Percentiles rank a stretch among this genome's conserved stretches.
Evolutionary conservation across 1,140 invertebrate species (phyloP).

Genomic region (Diorhabda elongata): DNA sequence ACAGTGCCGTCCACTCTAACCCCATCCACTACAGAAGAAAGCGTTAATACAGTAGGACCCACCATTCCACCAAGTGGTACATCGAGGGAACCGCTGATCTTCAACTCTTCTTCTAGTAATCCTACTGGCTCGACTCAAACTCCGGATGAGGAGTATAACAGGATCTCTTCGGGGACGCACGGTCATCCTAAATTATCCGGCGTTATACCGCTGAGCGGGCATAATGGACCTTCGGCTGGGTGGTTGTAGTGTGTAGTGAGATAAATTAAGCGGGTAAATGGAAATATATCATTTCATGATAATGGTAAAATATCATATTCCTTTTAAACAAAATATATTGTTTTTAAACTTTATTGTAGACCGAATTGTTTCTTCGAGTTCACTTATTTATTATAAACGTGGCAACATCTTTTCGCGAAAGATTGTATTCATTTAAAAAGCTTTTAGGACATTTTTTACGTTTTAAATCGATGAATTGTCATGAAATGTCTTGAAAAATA

Average conservation of each 20-base stretch:
- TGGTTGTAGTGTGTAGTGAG: conserved; percentile 50
- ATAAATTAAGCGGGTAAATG: too few species aligned
- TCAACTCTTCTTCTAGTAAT: conserved; percentile 43
- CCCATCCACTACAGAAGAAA: conserved; percentile 43
- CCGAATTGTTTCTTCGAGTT: too few species aligned
- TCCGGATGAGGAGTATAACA: conserved; percentile 44
- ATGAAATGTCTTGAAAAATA: too few species aligned
- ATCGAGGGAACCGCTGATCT: conserved; percentile 45
- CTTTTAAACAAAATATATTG: too few species aligned
- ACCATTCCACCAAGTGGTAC: conserved; percentile 25
- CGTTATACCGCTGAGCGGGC: conserved; percentile 60
- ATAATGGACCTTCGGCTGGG: conserved; percentile 55
- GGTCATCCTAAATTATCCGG: conserved; percentile 54
- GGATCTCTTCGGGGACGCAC: conserved; percentile 8
- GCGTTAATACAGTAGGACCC: conserved; percentile 33
- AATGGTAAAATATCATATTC: too few species aligned
- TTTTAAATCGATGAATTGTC: too few species aligned
- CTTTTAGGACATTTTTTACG: too few species aligned
- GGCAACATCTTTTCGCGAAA: too few species aligned
- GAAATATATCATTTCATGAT: too few species aligned
- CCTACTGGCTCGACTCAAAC: conserved; percentile 46
- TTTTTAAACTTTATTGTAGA: too few species aligned
- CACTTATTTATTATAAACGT: too few species aligned
- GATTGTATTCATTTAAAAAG: too few species aligned
- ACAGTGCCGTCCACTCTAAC: conserved; percentile 26